These are phyloP conservation scores for Meloidogyne chitwoodi DNA, from an alignment of 1,140 invertebrate genomes.

Conservation along the genomic window DNA sequence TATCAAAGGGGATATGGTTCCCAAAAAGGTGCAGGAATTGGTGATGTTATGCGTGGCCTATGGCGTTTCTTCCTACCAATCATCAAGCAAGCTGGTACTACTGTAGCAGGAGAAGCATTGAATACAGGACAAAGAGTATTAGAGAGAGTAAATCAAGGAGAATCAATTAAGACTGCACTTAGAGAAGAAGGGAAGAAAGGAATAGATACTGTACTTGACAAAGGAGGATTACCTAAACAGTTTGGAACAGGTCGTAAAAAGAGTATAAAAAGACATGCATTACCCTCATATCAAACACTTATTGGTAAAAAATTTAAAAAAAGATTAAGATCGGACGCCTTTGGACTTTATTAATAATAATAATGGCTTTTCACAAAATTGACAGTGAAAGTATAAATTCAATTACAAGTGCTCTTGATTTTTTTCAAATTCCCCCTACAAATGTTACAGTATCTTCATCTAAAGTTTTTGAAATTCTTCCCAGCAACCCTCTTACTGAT, in stretches of 20 bases:
- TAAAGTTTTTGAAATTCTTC: too few species aligned
- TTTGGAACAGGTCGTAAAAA: neutral
- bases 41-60: slow-evolving; percentile 4
- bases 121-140: neutral
- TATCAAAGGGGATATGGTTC: neutral
- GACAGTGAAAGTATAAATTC: too few species aligned
- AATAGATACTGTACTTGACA: neutral
- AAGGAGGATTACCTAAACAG: neutral
- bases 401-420: too few species aligned
- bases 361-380: neutral
- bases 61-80: slow-evolving; percentile 11
- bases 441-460: too few species aligned
- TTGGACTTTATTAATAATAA: slow-evolving; percentile 9
- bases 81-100: neutral
- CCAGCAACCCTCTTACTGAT: too few species aligned
- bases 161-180: neutral
- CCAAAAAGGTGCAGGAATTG: slow-evolving; percentile 5
- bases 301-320: neutral
- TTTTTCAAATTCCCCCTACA: too few species aligned
- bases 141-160: slow-evolving; percentile 1
- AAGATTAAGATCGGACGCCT: neutral
- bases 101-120: neutral
- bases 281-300: neutral
- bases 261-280: neutral
- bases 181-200: neutral